Percentiles rank a stretch among this genome's conserved stretches.
These are phyloP conservation scores for Hylaea fasciaria DNA, from an alignment of 2,888 invertebrate species.

Conservation along the genomic window DNA sequence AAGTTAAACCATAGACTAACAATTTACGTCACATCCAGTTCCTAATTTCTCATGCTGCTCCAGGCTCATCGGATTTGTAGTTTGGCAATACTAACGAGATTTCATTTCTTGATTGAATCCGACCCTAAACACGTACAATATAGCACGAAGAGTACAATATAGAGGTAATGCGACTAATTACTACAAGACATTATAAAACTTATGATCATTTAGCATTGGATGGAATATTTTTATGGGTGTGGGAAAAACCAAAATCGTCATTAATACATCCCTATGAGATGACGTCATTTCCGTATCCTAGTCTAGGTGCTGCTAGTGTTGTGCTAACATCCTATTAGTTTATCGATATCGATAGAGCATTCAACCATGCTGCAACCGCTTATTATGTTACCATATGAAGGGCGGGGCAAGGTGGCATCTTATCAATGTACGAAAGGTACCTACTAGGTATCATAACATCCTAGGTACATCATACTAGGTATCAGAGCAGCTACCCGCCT, in stretches of 20 bases:
- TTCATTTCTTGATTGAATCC: neutral
- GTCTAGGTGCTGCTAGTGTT: neutral
- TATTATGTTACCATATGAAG: too few species aligned
- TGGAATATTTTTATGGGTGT: too few species aligned
- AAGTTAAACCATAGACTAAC: constrained; percentile 34
- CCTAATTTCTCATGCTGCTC: constrained; percentile 60
- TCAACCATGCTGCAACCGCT: too few species aligned
- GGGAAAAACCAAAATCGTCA: neutral
- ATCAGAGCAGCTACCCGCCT: too few species aligned
- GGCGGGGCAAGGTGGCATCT: too few species aligned
- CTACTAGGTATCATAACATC: too few species aligned
- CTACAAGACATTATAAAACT: too few species aligned
- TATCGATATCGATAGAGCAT: neutral
- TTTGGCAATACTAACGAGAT: neutral
- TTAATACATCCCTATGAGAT: neutral
- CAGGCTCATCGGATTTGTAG: neutral
- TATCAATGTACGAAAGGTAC: too few species aligned
- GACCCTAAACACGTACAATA: neutral
- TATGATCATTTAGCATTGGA: too few species aligned
- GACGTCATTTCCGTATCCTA: constrained; percentile 49
- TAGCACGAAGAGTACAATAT: neutral
- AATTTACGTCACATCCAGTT: constrained; percentile 59
- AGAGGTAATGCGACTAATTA: too few species aligned
- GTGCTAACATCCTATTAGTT: neutral
- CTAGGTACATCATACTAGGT: too few species aligned